A percentile compares a stretch with the other conserved stretches of the same genome.
These are phyloP conservation scores for Megaptera novaeangliae DNA, from an alignment of 2,113 vertebrate species.

Conservation along the genomic window DNA sequence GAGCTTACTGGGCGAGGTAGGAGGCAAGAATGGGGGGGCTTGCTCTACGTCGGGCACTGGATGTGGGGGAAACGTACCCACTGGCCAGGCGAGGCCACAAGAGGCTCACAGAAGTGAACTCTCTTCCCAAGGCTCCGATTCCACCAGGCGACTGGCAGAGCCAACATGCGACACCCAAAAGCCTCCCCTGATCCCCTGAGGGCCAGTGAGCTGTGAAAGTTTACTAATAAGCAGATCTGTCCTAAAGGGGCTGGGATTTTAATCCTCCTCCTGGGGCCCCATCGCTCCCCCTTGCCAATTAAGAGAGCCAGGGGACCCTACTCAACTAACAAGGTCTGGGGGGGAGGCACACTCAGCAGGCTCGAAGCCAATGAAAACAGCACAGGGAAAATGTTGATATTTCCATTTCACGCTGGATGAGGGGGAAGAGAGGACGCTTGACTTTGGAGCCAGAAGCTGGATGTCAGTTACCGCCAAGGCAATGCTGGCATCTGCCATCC, in stretches of 20 bases:
- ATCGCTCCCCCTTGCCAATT: not conserved
- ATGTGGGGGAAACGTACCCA: not conserved
- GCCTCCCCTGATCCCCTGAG: not conserved
- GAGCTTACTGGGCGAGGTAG: not conserved
- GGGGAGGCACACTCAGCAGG: not conserved
- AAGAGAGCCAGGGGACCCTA: not conserved
- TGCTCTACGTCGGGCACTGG: not conserved
- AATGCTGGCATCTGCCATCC: not conserved
- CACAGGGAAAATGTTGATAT: slow-evolving; percentile 9
- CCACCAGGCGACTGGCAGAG: not conserved
- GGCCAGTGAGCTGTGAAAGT: not conserved
- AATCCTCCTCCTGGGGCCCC: not conserved
- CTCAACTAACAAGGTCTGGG: too few relatives aligned
- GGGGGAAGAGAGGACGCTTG: not conserved
- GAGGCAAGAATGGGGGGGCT: not conserved
- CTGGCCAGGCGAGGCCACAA: not conserved
- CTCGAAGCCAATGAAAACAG: not conserved
- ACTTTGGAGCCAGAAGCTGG: not conserved
- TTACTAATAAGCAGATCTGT: not conserved
- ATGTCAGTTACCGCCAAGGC: not conserved
- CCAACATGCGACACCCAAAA: accelerated
- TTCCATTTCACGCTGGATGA: slow-evolving; percentile 35
- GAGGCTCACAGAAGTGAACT: not conserved
- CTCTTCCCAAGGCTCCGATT: not conserved
- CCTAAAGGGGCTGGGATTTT: not conserved